These are phyloP conservation scores for Cettia cetti DNA, from an alignment of 2,113 vertebrate genomes.

Conservation along the genomic window DNA sequence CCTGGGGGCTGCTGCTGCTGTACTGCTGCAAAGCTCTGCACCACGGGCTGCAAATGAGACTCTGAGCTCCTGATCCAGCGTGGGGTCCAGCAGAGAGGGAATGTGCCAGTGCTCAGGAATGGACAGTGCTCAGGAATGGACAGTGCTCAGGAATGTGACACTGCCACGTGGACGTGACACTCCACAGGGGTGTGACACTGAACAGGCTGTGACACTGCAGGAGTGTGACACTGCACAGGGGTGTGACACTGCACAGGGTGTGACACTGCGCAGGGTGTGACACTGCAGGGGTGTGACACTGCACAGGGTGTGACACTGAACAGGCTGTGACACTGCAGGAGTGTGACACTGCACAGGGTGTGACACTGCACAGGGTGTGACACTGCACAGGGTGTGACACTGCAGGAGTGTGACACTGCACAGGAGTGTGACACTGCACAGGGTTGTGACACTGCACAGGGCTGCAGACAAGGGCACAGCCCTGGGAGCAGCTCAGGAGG, in stretches of 20 bases:
- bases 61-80: background rate
- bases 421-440: background rate
- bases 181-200: background rate
- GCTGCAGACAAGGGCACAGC: background rate
- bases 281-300: background rate
- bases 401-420: background rate
- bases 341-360: background rate
- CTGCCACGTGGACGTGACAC: background rate
- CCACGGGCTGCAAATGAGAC: too few species aligned
- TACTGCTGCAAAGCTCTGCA: background rate
- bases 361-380: too few species aligned
- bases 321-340: background rate
- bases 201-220: background rate
- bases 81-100: accelerated
- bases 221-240: background rate
- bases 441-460: too few species aligned
- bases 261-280: background rate
- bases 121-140: background rate
- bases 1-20: background rate
- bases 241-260: background rate
- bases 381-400: too few species aligned
- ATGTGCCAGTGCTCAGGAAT: background rate
- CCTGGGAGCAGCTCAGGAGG: background rate
- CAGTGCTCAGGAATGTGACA: background rate
- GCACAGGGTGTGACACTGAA: background rate